Conservation (phyloP, 2,113 vertebrate species). For the Xerus inauris region DNA sequence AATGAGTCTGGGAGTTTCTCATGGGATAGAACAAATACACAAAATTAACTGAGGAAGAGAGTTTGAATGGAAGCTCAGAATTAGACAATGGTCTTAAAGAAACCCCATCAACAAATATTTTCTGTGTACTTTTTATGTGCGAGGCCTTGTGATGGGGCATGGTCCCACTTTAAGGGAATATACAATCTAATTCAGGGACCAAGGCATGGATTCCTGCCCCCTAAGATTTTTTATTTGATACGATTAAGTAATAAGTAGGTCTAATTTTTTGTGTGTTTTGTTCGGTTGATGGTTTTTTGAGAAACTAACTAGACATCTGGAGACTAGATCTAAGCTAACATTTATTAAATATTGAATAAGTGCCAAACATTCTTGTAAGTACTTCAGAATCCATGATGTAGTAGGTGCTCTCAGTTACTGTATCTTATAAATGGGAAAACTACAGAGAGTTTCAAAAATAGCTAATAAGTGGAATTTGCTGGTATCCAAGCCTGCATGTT, state of each 20-base stretch:
- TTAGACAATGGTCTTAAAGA: slow-evolving; percentile 7
- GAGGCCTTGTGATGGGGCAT: not conserved
- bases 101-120: slow-evolving; percentile 29
- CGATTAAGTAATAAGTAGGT: not conserved
- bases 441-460: not conserved
- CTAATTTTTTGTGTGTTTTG: not conserved
- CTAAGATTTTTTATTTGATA: not conserved
- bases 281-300: not conserved
- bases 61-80: slow-evolving; percentile 8
- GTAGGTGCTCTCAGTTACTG: not conserved
- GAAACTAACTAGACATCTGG: not conserved
- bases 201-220: not conserved
- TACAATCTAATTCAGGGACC: not conserved
- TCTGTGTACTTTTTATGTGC: not conserved
- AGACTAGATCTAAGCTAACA: not conserved
- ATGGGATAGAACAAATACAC: not conserved
- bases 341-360: slow-evolving; percentile 17
- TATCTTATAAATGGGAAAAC: not conserved
- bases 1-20: slow-evolving; percentile 25
- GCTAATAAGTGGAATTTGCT: not conserved
- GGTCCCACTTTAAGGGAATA: not conserved
- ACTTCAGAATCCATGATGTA: not conserved
- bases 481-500: not conserved
- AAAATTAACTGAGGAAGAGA: not conserved
- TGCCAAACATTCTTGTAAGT: not conserved